A percentile compares a stretch with the other conserved stretches of the same genome.
Evolutionary conservation across 2,888 invertebrate species (phyloP).

Genomic region (Tetrapedia diversipes): DNA sequence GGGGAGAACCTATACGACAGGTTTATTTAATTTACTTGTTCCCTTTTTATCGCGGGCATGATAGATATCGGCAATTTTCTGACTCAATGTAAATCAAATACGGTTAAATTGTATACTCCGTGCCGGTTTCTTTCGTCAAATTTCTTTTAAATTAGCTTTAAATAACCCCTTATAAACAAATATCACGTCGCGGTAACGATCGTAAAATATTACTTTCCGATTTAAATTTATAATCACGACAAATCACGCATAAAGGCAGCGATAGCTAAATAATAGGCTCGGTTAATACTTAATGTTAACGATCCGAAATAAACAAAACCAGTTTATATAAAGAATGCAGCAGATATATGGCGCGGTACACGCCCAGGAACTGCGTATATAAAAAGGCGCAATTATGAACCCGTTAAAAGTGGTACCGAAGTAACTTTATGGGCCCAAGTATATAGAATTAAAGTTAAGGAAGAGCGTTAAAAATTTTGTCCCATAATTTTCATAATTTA

Average conservation of each 20-base stretch:
- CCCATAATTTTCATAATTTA: slow-evolving; percentile 47
- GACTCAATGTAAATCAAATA: slow-evolving; percentile 16
- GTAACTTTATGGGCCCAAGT: slow-evolving; percentile 30
- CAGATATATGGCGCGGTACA: slow-evolving; percentile 17
- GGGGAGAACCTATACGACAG: background rate
- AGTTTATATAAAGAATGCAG: slow-evolving; percentile 44
- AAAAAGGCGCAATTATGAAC: slow-evolving; percentile 39
- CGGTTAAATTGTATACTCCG: slow-evolving; percentile 16
- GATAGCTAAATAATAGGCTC: slow-evolving; percentile 24
- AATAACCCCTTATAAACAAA: slow-evolving; percentile 36
- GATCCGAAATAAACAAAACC: slow-evolving; percentile 50
- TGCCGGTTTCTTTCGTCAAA: slow-evolving; percentile 2
- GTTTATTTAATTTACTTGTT: slow-evolving; percentile 10
- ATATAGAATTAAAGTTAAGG: slow-evolving; percentile 26
- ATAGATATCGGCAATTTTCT: slow-evolving; percentile 23
- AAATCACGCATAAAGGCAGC: slow-evolving; percentile 29
- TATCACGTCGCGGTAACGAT: slow-evolving; percentile 10
- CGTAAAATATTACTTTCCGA: slow-evolving; percentile 30
- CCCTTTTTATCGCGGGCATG: background rate
- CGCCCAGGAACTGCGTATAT: slow-evolving; percentile 36
- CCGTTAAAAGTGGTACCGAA: slow-evolving; percentile 35
- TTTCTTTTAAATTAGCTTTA: slow-evolving; percentile 23
- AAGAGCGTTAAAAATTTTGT: slow-evolving; percentile 40
- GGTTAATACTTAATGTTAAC: slow-evolving; percentile 38
- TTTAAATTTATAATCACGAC: slow-evolving; percentile 50